Evolutionary conservation across 2,113 vertebrate species (phyloP).

Genomic region (Lepus timidus): DNA sequence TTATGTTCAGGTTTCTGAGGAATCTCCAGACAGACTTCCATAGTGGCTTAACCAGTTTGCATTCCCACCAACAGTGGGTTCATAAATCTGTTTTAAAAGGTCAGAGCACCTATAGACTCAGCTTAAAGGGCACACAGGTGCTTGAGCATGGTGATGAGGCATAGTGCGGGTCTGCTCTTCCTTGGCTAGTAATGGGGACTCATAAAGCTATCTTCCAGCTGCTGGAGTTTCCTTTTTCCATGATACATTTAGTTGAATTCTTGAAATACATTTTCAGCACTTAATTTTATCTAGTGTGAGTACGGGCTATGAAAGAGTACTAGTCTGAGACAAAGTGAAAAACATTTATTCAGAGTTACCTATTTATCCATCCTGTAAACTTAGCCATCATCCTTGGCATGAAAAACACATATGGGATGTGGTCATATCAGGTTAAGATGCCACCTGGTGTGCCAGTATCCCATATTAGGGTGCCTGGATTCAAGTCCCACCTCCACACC

Average conservation of each 20-base stretch:
- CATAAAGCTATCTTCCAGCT: not conserved
- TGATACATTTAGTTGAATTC: constrained; percentile 44
- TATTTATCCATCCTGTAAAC: not conserved
- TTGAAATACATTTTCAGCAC: constrained; percentile 41
- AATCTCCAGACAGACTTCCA: no score
- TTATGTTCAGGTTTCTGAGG: no score
- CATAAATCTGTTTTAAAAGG: not conserved
- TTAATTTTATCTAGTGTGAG: constrained; percentile 29
- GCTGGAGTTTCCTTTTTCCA: not conserved
- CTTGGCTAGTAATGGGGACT: not conserved
- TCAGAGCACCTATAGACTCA: not conserved
- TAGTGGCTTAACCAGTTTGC: no score
- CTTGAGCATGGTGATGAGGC: not conserved
- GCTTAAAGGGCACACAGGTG: not conserved
- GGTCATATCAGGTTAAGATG: not conserved
- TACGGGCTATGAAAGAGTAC: not conserved
- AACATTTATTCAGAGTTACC: constrained; percentile 10
- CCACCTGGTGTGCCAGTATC: no score
- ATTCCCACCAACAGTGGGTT: no score
- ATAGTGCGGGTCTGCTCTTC: not conserved
- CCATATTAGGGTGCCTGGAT: no score
- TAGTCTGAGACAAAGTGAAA: constrained; percentile 23
- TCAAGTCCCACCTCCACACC: no score
- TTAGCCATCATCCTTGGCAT: constrained; percentile 19
- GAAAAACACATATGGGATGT: not conserved